Evolutionary conservation across 1,140 invertebrate genomes (phyloP).

Genomic region (Ectropis grisescens): DNA sequence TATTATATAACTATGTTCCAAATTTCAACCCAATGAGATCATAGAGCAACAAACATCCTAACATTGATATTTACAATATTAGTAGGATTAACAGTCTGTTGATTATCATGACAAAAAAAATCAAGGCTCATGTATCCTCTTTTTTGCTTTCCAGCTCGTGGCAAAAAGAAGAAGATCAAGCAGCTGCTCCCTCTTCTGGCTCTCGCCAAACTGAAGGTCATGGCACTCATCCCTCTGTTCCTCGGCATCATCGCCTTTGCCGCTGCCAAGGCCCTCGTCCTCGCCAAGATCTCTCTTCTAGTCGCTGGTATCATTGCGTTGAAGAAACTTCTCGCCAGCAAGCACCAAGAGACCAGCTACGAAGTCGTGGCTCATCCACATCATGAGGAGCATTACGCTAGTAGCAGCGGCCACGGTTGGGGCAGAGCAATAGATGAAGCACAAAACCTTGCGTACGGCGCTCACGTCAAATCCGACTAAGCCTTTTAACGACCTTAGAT

Average conservation of each 20-base stretch:
- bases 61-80: no score
- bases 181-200: slow-evolving; percentile 81
- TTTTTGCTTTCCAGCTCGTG: slow-evolving; percentile 73
- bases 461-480: slow-evolving; percentile 65
- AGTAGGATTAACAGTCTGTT: no score
- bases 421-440: slow-evolving; percentile 71
- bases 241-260: slow-evolving; percentile 84
- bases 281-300: slow-evolving; percentile 85
- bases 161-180: slow-evolving; percentile 81
- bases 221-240: slow-evolving; percentile 80
- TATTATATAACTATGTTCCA: no score
- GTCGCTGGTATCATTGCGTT: slow-evolving; percentile 81
- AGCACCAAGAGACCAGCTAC: slow-evolving; percentile 78
- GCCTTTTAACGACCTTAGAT: background rate
- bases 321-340: slow-evolving; percentile 82
- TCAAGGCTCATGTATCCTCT: no score
- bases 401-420: slow-evolving; percentile 70
- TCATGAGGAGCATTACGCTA: slow-evolving; percentile 71
- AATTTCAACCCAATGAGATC: no score
- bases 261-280: slow-evolving; percentile 84
- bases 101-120: no score
- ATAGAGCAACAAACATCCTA: no score
- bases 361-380: slow-evolving; percentile 81
- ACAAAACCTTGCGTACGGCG: slow-evolving; percentile 76
- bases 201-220: slow-evolving; percentile 84